A percentile compares a stretch with the other conserved stretches of the same genome.
These are phyloP conservation scores for Pica pica DNA, from an alignment of 2,113 vertebrate genomes.

Conservation along the genomic window DNA sequence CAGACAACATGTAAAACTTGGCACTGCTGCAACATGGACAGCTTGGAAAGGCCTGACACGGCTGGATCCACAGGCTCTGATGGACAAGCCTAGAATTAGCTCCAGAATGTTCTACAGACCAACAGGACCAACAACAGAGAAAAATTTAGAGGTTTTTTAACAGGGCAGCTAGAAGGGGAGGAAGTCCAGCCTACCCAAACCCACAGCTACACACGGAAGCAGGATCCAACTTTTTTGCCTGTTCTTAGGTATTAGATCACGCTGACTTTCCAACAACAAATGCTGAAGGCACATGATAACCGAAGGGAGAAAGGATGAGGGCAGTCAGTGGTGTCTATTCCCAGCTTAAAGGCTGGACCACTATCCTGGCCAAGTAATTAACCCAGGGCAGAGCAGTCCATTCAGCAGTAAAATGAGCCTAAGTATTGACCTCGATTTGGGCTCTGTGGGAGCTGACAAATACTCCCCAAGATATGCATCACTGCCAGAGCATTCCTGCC, in stretches of 20 bases:
- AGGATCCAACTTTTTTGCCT: background rate
- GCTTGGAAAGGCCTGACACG: background rate
- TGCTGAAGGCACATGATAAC: background rate
- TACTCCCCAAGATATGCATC: background rate
- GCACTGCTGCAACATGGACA: background rate
- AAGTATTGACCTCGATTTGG: background rate
- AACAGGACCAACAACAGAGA: background rate
- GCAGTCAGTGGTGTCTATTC: background rate
- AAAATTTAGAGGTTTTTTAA: background rate
- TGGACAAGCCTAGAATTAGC: background rate
- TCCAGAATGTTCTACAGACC: background rate
- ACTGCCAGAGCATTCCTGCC: background rate
- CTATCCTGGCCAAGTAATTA: background rate
- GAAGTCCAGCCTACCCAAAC: background rate
- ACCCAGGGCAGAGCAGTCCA: background rate
- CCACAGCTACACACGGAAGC: background rate
- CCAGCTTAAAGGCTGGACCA: background rate
- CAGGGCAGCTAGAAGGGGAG: background rate
- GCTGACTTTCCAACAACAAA: background rate
- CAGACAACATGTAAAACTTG: background rate
- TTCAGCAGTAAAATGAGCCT: background rate
- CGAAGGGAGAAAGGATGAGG: background rate
- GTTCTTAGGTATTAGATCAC: background rate
- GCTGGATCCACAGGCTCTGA: background rate
- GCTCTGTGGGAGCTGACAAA: background rate